Evolutionary conservation across 2,113 vertebrate species (phyloP).

Genomic region (Nesoenas mayeri): DNA sequence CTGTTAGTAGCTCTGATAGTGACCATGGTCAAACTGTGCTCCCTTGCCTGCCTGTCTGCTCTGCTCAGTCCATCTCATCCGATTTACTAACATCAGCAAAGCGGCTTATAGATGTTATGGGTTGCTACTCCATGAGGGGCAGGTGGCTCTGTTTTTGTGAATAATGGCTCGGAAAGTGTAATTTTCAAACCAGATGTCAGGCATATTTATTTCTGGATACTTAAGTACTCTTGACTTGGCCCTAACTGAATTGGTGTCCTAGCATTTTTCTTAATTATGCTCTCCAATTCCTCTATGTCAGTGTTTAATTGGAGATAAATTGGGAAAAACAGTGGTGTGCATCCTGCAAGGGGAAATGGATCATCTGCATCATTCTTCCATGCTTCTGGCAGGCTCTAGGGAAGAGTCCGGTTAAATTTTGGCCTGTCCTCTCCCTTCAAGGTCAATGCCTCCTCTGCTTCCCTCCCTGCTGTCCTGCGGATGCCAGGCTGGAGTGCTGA

Average conservation of each 20-base stretch:
- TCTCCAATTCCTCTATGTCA: neutral
- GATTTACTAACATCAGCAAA: no score
- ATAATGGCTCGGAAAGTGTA: accelerated
- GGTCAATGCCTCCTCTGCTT: neutral
- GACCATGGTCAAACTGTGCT: no score
- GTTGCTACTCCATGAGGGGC: no score
- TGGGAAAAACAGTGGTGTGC: neutral
- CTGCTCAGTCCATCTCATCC: no score
- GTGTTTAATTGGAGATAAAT: constrained; percentile 31
- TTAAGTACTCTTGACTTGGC: neutral
- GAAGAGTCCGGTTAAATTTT: neutral
- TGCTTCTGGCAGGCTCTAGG: neutral
- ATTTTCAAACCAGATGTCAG: neutral
- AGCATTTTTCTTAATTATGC: constrained; percentile 43
- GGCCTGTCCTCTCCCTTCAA: neutral
- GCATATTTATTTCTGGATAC: neutral
- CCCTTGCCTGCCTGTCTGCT: no score
- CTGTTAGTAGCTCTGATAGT: no score
- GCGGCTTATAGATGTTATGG: no score
- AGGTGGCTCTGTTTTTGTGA: neutral
- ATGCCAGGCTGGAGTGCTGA: neutral
- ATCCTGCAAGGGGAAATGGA: neutral
- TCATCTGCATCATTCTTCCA: neutral
- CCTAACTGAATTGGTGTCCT: constrained; percentile 9
- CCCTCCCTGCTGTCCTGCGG: neutral